Evolutionary conservation across 2,113 vertebrate species (phyloP), one percentile per base, ranked within the genome.

Genomic region (Plotosus lineatus): DNA sequence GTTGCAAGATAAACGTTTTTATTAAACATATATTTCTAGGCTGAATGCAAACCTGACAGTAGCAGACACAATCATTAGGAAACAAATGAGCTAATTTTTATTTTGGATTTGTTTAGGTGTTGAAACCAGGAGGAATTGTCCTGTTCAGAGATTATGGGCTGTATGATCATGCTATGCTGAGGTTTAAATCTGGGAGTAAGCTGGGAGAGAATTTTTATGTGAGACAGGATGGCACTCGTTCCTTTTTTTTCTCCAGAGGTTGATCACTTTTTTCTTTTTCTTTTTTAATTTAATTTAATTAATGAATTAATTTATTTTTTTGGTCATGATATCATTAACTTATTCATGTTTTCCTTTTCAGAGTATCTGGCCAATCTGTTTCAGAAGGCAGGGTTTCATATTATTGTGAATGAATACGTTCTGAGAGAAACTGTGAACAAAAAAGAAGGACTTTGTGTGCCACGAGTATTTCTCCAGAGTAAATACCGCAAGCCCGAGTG

Each of bases 171-270:
- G 94, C 97, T 74, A 99, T 98, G 98, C 92, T 96, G 28, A 91
- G 97, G 40, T 99, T 99, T 92, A 99, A 98, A 89, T 87, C 94
- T 0, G 89, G 94, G 76, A 98, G 90, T 90, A 98, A 97, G 84
- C 94, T 99, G 82, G 96, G 95, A 82, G 94, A 98, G 79, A 97
- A 98, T 85, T 97, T 99, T 38, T 99, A 99, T 11, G 98, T 97
- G 9, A 92, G 98, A 38, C 97, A 99, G 88, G 97, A 99, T 82
- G 97, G 97, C 77, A 99, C 98, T 79, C 92, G 97, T 40, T 95
- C 97, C 0, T 99, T 94, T 89, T 99, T 98, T 90, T 99, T 99
- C 87, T 96, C 95, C 38, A 92, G 92, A 92, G 97, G 97, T 98
- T 77, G 92, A 94, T 76, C 4, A 8, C 42, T 14, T n/a, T n/a